Percentiles rank a stretch among this genome's conserved stretches.
Evolutionary conservation across 2,797 vertebrate species (phyloP).

Genomic region (Aulostomus chinensis): DNA sequence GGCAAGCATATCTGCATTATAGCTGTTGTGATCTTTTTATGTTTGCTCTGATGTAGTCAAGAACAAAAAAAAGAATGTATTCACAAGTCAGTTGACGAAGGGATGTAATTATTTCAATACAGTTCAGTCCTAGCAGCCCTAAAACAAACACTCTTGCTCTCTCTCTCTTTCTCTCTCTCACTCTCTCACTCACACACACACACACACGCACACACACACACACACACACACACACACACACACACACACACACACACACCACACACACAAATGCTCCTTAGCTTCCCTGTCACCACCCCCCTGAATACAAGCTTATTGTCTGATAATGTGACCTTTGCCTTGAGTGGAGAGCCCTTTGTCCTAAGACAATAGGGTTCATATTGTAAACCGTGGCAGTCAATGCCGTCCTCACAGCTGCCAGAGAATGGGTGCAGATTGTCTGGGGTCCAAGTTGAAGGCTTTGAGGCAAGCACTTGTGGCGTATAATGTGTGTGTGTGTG

Average conservation of each 20-base stretch:
- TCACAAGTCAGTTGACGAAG: too few relatives aligned
- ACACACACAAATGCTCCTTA: constrained; percentile 24
- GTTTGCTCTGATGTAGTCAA: too few relatives aligned
- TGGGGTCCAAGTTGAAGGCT: constrained; percentile 63
- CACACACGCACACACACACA: not conserved
- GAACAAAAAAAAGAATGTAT: too few relatives aligned
- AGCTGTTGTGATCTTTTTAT: too few relatives aligned
- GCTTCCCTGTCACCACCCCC: constrained; percentile 11
- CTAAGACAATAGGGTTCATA: constrained; percentile 69
- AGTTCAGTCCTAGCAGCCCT: constrained; percentile 3
- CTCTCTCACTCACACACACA: not conserved
- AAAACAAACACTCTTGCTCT: constrained; percentile 3
- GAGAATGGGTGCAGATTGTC: constrained; percentile 55
- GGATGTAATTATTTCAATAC: constrained; percentile 2
- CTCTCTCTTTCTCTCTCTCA: not conserved
- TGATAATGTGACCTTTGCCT: constrained; percentile 67
- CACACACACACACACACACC: constrained; percentile 13
- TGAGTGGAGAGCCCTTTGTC: constrained; percentile 67
- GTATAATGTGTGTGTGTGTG: constrained; percentile 19
- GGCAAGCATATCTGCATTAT: not conserved
- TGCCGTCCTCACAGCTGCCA: constrained; percentile 62
- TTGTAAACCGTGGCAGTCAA: constrained; percentile 71
- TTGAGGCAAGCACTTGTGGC: constrained; percentile 51
- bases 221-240: too few relatives aligned
- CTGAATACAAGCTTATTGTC: constrained; percentile 63